Conservation (phyloP, 2,797 vertebrate genomes). For the Eremophila alpestris region DNA sequence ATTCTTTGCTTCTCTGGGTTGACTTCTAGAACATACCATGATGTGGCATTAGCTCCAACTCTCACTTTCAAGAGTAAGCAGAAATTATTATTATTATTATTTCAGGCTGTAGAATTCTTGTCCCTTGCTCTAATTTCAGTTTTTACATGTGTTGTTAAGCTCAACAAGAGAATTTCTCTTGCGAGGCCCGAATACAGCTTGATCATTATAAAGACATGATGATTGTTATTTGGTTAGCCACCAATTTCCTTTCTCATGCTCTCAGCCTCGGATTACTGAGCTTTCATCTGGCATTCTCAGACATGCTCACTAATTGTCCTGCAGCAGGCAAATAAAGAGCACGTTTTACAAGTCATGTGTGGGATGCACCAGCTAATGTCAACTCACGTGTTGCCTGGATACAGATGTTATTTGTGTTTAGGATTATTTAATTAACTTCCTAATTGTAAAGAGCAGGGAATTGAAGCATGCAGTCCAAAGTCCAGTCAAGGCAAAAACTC, state of each 20-base stretch:
- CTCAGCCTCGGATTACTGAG: conserved; percentile 22
- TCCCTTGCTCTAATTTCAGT: not conserved
- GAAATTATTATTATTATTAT: not conserved
- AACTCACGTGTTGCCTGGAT: not conserved
- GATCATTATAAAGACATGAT: conserved; percentile 5
- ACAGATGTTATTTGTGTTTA: conserved; percentile 23
- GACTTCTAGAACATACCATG: not conserved
- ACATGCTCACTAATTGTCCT: conserved; percentile 39
- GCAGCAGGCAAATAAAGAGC: conserved; percentile 38
- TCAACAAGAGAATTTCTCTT: not conserved
- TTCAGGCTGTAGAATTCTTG: not conserved
- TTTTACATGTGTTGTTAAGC: not conserved
- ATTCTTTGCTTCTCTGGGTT: not conserved
- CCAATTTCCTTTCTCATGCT: conserved; percentile 61
- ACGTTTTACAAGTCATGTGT: conserved; percentile 29
- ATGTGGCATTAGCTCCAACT: not conserved
- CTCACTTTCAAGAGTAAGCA: not conserved
- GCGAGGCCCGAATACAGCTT: not conserved
- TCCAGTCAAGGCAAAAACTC: not conserved
- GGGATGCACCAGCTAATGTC: not conserved
- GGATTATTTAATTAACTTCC: conserved; percentile 36
- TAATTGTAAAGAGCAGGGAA: not conserved
- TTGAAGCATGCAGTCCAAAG: not conserved
- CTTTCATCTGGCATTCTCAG: conserved; percentile 50
- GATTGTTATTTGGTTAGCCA: conserved; percentile 58